phyloP scores from a whole-genome alignment of 2,113 vertebrate genomes.

The Ibidorhyncha struthersii region DNA sequence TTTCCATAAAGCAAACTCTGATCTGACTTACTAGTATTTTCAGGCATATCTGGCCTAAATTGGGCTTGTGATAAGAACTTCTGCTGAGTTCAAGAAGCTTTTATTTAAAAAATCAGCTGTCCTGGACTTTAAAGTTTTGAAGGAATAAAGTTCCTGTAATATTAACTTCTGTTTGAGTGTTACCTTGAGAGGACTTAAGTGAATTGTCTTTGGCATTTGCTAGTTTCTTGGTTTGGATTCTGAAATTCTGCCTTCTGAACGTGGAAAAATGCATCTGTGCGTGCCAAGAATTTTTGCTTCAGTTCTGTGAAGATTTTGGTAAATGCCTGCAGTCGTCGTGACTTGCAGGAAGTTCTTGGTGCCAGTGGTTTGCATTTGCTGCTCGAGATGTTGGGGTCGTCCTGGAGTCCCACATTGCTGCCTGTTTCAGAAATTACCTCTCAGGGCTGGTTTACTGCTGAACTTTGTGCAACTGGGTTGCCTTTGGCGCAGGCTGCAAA shows the following conservation, averaged over 20 bases:
- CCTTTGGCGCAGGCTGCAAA: fast-evolving
- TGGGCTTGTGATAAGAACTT: neutral
- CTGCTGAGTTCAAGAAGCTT: neutral
- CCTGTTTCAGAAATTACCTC: neutral
- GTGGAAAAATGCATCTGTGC: neutral
- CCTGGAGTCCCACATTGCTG: neutral
- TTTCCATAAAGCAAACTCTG: neutral
- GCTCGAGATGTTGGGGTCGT: neutral
- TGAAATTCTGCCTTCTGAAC: neutral
- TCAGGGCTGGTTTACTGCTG: neutral
- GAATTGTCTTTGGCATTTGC: neutral
- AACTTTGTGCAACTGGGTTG: neutral
- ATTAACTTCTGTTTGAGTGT: neutral
- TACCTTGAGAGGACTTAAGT: neutral
- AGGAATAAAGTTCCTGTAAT: neutral
- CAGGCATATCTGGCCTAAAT: neutral
- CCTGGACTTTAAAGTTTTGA: neutral
- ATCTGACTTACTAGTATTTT: neutral
- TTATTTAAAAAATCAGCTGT: neutral
- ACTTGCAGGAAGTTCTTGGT: neutral
- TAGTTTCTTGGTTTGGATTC: neutral
- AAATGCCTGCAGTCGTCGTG: neutral
- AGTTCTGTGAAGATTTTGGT: neutral
- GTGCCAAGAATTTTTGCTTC: neutral
- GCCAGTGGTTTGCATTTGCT: neutral